Evolutionary conservation across 2,113 vertebrate genomes (phyloP).

Genomic region (Excalfactoria chinensis): DNA sequence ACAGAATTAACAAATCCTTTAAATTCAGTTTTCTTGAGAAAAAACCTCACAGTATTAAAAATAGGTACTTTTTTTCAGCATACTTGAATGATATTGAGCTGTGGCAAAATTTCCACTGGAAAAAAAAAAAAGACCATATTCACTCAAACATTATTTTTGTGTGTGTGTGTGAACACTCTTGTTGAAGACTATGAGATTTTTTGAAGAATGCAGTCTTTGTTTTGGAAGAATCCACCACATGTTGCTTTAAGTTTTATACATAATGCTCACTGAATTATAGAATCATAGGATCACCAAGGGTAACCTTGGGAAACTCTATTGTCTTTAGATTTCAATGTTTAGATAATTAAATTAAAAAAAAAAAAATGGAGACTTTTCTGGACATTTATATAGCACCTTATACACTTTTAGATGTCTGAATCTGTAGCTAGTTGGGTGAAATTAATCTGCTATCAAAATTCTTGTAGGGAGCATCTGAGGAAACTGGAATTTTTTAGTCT

Average conservation of each 20-base stretch:
- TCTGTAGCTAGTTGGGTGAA: no score
- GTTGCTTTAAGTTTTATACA: not conserved
- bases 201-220: not conserved
- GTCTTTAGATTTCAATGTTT: no score
- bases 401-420: no score
- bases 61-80: not conserved
- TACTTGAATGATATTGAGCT: not conserved
- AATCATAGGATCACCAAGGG: no score
- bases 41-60: not conserved
- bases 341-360: no score
- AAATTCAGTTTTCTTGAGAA: not conserved
- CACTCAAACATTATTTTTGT: not conserved
- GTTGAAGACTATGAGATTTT: not conserved
- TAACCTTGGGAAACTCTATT: no score
- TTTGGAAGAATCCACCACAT: not conserved
- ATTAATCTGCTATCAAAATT: no score
- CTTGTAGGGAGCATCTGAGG: no score
- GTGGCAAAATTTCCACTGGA: not conserved
- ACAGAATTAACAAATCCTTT: not conserved
- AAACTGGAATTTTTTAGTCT: no score
- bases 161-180: not conserved
- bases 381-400: no score
- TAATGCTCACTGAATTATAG: no score
- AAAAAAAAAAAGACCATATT: not conserved
- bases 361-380: no score